A percentile compares a stretch with the other conserved stretches of the same genome.
These are phyloP conservation scores for Dendronephthya gigantea DNA, from an alignment of 64 coral and sea anemone species.

Conservation along the genomic window DNA sequence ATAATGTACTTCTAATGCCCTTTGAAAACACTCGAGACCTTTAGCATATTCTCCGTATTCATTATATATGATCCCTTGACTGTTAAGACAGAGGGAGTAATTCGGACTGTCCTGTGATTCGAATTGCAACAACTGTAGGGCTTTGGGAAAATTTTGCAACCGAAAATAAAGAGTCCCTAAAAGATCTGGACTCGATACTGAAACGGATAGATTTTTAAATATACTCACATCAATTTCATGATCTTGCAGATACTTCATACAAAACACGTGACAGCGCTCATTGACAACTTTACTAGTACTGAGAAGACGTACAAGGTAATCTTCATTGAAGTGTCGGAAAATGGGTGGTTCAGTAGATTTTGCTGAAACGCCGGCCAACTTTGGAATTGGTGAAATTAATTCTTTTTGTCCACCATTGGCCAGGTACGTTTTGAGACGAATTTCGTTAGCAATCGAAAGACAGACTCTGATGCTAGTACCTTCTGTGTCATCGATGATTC, in stretches of 20 bases:
- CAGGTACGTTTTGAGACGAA: slow-evolving; percentile 7
- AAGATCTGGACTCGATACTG: not conserved
- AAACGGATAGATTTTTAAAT: not conserved
- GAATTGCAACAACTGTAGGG: not conserved
- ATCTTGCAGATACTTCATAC: not conserved
- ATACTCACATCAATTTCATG: not conserved
- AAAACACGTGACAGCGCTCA: not conserved
- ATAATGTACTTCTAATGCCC: not conserved
- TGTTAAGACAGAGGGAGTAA: not conserved
- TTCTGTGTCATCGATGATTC: not conserved
- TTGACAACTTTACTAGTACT: not conserved
- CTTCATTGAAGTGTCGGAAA: not conserved
- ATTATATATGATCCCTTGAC: not conserved
- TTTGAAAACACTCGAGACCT: not conserved
- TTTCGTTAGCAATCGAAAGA: slow-evolving; percentile 9
- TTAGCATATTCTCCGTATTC: not conserved
- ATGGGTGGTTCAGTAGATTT: not conserved
- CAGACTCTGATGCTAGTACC: not conserved
- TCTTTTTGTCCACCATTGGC: not conserved
- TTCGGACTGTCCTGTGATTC: not conserved
- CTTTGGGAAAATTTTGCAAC: not conserved
- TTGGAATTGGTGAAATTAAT: not conserved
- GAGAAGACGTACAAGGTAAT: not conserved
- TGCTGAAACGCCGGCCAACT: not conserved
- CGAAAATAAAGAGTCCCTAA: not conserved